Conservation (phyloP, 1,140 invertebrate species). For the Vollenhovia emeryi region DNA sequence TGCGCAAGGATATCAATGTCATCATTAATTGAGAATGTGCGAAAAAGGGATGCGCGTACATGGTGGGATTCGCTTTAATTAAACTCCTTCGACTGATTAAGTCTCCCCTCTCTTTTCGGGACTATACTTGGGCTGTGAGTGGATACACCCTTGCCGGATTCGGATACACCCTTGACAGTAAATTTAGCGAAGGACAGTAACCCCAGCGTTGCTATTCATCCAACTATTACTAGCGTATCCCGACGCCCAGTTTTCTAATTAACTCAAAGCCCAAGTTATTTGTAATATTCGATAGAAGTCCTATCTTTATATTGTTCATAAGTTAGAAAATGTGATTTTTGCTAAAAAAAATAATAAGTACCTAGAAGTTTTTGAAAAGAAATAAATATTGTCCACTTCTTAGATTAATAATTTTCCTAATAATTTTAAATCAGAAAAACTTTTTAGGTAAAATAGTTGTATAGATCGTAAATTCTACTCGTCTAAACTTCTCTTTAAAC, state of each 20-base stretch:
- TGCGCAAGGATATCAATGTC: background rate
- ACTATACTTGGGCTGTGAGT: background rate
- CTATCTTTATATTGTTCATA: too few relatives aligned
- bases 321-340: background rate
- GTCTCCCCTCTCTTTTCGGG: background rate
- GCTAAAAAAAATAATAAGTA: background rate
- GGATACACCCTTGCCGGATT: background rate
- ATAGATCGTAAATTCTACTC: background rate
- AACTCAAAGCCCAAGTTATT: background rate
- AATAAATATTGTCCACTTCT: background rate
- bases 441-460: too few relatives aligned
- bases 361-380: background rate
- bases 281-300: too few relatives aligned
- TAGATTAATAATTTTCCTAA: background rate
- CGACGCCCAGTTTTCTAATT: background rate
- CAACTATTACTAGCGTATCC: background rate
- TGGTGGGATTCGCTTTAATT: slow-evolving; percentile 61
- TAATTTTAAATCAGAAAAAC: background rate
- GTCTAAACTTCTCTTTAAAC: background rate
- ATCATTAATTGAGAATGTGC: background rate
- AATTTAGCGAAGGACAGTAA: background rate
- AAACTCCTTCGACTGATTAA: slow-evolving; percentile 9
- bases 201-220: background rate
- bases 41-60: background rate
- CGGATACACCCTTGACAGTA: background rate